These are phyloP conservation scores for Cryptocephalus primarius DNA, from an alignment of 2,888 invertebrate species.

Conservation along the genomic window DNA sequence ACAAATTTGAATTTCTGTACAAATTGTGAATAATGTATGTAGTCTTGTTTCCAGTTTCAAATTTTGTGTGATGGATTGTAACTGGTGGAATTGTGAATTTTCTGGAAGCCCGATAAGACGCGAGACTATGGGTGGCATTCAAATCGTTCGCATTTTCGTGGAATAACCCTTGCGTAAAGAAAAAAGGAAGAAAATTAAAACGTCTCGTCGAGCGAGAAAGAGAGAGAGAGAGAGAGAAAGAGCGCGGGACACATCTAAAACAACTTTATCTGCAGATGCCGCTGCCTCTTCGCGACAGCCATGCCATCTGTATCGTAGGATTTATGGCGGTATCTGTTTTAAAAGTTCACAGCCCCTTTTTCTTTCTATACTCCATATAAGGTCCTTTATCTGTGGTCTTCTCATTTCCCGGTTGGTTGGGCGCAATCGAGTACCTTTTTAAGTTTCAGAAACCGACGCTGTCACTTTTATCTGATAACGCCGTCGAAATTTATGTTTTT, in stretches of 20 bases:
- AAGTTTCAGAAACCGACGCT: constrained; percentile 38
- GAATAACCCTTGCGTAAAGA: too few species aligned
- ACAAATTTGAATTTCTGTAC: too few species aligned
- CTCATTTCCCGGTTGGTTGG: constrained; percentile 39
- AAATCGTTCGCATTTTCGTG: too few species aligned
- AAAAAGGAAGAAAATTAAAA: too few species aligned
- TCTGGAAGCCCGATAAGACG: too few species aligned
- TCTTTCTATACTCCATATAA: constrained; percentile 17
- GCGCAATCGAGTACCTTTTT: constrained; percentile 37
- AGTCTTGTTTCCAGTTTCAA: too few species aligned
- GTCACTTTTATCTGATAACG: constrained; percentile 37
- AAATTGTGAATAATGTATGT: too few species aligned
- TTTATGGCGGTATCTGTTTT: constrained; percentile 33
- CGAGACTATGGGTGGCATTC: too few species aligned
- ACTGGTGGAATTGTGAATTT: too few species aligned
- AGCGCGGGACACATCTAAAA: constrained; percentile 21
- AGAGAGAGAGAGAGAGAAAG: too few species aligned
- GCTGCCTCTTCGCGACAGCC: constrained; percentile 32
- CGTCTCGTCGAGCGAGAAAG: too few species aligned
- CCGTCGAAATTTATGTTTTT: constrained; percentile 28
- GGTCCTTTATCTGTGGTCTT: constrained; percentile 30
- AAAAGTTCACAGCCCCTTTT: constrained; percentile 33
- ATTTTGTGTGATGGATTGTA: too few species aligned
- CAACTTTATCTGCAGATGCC: constrained; percentile 36
- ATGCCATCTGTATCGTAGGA: constrained; percentile 35